Conservation (phyloP, 2,797 vertebrate species). For the Myoxocephalus aenaeus region DNA sequence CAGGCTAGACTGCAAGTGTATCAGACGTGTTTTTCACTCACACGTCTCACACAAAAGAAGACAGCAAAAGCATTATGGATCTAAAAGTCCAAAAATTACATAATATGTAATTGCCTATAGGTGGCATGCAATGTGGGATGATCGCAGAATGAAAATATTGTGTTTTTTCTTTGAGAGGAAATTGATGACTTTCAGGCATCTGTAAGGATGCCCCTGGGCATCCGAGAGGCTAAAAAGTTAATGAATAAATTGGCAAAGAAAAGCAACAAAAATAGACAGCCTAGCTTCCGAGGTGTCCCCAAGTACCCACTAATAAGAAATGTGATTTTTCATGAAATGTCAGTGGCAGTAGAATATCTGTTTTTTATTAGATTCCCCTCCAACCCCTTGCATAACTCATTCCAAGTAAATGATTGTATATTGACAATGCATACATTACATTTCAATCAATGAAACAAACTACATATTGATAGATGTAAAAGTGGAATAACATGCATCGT, state of each 20-base stretch:
- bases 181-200: slow-evolving; percentile 13
- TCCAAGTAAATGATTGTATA: slow-evolving; percentile 29
- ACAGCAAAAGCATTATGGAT: neutral
- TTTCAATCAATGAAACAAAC: slow-evolving; percentile 22
- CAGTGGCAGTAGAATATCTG: slow-evolving; percentile 12
- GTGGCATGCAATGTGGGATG: neutral
- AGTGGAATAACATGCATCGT: neutral
- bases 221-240: slow-evolving; percentile 3
- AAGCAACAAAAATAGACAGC: slow-evolving; percentile 13
- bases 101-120: slow-evolving; percentile 4
- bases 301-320: slow-evolving; percentile 13
- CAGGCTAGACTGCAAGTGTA: too few species aligned
- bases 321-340: slow-evolving; percentile 40
- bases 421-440: slow-evolving; percentile 10
- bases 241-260: slow-evolving; percentile 25
- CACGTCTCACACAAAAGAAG: neutral
- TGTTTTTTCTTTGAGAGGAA: neutral
- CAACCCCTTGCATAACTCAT: neutral
- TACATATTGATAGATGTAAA: slow-evolving; percentile 14
- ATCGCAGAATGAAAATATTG: neutral
- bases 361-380: slow-evolving; percentile 16
- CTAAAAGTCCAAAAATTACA: slow-evolving; percentile 3
- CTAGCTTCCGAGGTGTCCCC: neutral
- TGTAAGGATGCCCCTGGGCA: neutral
- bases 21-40: neutral